Percentiles rank a stretch among this genome's conserved stretches.
These are phyloP conservation scores for Caenorhabditis imperialis DNA, from an alignment of 2,888 invertebrate species.

Conservation along the genomic window DNA sequence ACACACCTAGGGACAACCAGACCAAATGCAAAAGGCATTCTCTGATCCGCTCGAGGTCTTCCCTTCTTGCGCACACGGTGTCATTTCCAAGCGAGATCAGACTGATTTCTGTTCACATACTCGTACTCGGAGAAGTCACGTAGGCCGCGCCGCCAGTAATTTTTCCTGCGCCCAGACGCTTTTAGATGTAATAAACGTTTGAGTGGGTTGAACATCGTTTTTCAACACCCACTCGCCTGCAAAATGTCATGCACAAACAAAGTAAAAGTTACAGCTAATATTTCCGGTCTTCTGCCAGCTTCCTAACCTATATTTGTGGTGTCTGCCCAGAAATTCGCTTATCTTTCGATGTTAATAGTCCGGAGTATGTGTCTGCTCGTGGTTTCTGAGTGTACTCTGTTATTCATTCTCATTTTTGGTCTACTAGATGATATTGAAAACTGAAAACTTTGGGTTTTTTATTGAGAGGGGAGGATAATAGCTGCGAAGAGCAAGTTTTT, in stretches of 20 bases:
- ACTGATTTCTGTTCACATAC: conserved; percentile 17
- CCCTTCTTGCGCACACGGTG: neutral
- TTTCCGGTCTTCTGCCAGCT: conserved; percentile 49
- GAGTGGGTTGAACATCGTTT: conserved; percentile 22
- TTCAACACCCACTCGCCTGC: conserved; percentile 22
- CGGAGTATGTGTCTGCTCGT: neutral
- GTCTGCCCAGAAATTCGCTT: neutral
- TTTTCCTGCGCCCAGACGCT: conserved; percentile 1
- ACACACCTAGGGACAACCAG: too few relatives aligned
- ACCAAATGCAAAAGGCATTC: neutral
- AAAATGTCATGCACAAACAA: conserved; percentile 50
- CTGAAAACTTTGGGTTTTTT: too few relatives aligned
- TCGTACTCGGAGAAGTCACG: conserved; percentile 32
- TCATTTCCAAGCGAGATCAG: conserved; percentile 25
- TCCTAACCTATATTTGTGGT: conserved; percentile 7
- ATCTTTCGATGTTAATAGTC: neutral
- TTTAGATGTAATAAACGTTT: conserved; percentile 7
- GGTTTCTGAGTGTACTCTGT: conserved; percentile 12
- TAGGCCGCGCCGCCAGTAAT: conserved; percentile 3
- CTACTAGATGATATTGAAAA: conserved; percentile 1
- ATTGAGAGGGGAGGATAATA: too few relatives aligned
- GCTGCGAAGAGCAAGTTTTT: too few relatives aligned
- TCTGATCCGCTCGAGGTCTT: neutral
- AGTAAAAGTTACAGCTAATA: conserved; percentile 51
- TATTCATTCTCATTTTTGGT: too few relatives aligned